A percentile compares a stretch with the other conserved stretches of the same genome.
phyloP scores from a whole-genome alignment of 2,888 invertebrate species.

The Caenorhabditis virilis region DNA sequence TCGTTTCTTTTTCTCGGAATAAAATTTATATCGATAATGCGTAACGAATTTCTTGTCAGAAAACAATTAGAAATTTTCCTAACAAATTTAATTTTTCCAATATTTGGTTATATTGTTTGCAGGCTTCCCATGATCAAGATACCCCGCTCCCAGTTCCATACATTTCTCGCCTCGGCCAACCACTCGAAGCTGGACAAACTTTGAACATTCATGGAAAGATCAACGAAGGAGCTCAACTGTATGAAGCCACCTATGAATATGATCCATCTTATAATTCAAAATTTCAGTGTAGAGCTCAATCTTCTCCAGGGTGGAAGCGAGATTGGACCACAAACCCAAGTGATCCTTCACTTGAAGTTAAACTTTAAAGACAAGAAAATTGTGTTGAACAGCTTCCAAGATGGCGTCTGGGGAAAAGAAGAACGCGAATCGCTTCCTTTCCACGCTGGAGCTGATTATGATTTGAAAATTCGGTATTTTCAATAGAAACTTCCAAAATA shows the following conservation, averaged over 20 bases:
- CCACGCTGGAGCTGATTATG: constrained; percentile 58
- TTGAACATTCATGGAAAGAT: constrained; percentile 56
- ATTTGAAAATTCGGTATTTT: constrained; percentile 61
- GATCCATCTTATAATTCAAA: not conserved
- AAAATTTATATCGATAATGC: too few species aligned
- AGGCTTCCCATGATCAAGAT: constrained; percentile 4
- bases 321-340: constrained; percentile 46
- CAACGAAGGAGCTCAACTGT: constrained; percentile 50
- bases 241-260: not conserved
- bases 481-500: not conserved
- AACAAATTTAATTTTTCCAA: too few species aligned
- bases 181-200: constrained; percentile 58
- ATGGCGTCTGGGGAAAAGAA: constrained; percentile 65
- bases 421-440: constrained; percentile 58
- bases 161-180: constrained; percentile 52
- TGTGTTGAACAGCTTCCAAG: constrained; percentile 57
- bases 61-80: too few species aligned
- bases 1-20: too few species aligned
- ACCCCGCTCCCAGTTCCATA: constrained; percentile 54
- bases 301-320: constrained; percentile 47
- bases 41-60: too few species aligned
- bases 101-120: too few species aligned
- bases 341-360: constrained; percentile 60
- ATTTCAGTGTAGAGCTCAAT: constrained; percentile 45
- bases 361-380: constrained; percentile 64